Base-by-base conservation (phyloP, 1,140 invertebrate genomes). In the Medauroidea extradentata region DNA sequence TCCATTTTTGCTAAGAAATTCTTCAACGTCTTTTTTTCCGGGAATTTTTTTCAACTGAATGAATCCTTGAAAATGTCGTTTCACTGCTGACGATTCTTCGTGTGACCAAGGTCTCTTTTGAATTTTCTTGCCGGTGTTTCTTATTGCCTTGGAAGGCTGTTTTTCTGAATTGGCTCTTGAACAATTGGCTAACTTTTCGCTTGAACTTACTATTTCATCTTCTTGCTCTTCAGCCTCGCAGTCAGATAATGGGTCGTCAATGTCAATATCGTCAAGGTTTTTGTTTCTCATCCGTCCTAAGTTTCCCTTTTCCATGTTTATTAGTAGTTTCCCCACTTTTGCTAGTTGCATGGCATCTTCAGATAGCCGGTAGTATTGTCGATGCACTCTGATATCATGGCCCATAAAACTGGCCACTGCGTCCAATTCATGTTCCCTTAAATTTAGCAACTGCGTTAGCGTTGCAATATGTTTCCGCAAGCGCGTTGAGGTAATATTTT, bases 381-480 rank as follows among this genome's bases (percentile, higher is more conserved):
- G 56, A 38, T 65, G 64, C 13, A 59, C 59, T 23, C 57, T 39
- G 13, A 62, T 48, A n/a, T 55, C 50, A n/a, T 65, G 64, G 9
- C 59, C 64, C 61, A 65, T 60, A 23, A 58, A 65, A 19, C 54
- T 58, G 0, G 62, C 59, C 16, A 65, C 21, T 18, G 53, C 48
- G 11, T 11, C 13, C 0, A 54, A 21, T 50, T 65, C 21, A 50
- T 57, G 38, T 2, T 59, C 48, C 3, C 24, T 25, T 13, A 63
- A 9, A 46, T 63, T 57, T 13, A 63, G 46, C 4, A 39, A 46
- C 11, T 49, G 18, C 1, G 46, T 55, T 13, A 21, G 19, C 1
- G 65, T 65, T 9, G 65, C 65, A 7, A 67, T 59, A 7, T 67
- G 63, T 25, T 65, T 67, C 16, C 65, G 16, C 2, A 65, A 50